Percentiles rank a stretch among this genome's conserved stretches.
phyloP scores from a whole-genome alignment of 2,113 vertebrate genomes.

The Chiloscyllium plagiosum region DNA sequence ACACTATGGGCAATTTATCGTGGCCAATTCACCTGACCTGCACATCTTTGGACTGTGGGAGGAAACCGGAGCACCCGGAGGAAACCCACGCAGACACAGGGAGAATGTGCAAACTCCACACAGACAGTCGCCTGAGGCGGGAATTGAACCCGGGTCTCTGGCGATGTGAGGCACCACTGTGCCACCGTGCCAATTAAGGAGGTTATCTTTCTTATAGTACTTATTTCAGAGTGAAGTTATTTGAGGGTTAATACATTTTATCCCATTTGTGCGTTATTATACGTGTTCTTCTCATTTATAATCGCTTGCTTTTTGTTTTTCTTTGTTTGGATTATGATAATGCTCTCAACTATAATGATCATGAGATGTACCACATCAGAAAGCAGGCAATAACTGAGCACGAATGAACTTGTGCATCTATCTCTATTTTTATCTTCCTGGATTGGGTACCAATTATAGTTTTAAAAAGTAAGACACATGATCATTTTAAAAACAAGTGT shows the following conservation, averaged over 20 bases:
- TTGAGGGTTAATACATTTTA: background rate
- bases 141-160: no score
- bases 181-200: no score
- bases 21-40: no score
- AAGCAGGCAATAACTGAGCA: background rate
- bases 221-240: background rate
- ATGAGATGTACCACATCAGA: background rate
- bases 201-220: background rate
- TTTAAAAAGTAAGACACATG: background rate
- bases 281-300: background rate
- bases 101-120: no score
- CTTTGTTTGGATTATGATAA: background rate
- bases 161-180: no score
- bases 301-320: background rate
- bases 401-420: background rate
- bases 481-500: background rate
- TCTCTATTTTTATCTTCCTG: background rate
- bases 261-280: background rate
- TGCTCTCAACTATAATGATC: background rate
- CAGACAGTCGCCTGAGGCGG: no score
- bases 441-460: background rate
- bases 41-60: no score
- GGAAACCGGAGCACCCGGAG: no score
- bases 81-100: no score
- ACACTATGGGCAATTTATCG: no score